These are phyloP conservation scores for Sanderia malayensis DNA, from an alignment of 30 jellyfish, hydroid and myxozoan genomes.

Conservation along the genomic window DNA sequence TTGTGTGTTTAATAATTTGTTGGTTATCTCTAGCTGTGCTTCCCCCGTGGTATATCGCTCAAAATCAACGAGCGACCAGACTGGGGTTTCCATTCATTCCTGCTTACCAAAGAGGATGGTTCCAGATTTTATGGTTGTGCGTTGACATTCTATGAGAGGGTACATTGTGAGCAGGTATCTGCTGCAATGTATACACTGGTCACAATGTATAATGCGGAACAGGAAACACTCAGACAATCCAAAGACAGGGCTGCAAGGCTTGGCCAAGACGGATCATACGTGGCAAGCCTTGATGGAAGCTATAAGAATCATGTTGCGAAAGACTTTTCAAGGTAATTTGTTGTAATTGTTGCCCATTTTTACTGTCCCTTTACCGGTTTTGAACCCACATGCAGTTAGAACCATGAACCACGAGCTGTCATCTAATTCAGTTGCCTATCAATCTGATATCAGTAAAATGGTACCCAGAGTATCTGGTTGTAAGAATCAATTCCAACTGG, in stretches of 20 bases:
- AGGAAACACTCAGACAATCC: slow-evolving; percentile 11
- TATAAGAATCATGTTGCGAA: slow-evolving; percentile 30
- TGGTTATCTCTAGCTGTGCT: slow-evolving; percentile 69
- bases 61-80: slow-evolving; percentile 54
- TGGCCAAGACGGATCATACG: neutral
- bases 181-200: slow-evolving; percentile 84
- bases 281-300: slow-evolving; percentile 21
- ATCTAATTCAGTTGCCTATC: no score
- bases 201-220: slow-evolving; percentile 69
- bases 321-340: neutral
- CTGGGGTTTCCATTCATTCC: slow-evolving; percentile 81
- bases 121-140: slow-evolving; percentile 86
- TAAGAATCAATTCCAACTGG: no score
- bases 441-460: no score
- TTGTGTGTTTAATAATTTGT: no score
- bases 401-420: no score
- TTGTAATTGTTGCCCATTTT: no score
- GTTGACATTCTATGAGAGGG: slow-evolving; percentile 78
- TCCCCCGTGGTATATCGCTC: slow-evolving; percentile 89
- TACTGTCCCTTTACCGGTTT: no score
- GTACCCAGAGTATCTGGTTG: no score
- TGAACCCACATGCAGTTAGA: no score
- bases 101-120: slow-evolving; percentile 95
- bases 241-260: neutral
- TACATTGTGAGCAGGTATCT: slow-evolving; percentile 54